These are phyloP conservation scores for Brevimyrus niger DNA, from an alignment of 2,113 vertebrate genomes.

Conservation along the genomic window DNA sequence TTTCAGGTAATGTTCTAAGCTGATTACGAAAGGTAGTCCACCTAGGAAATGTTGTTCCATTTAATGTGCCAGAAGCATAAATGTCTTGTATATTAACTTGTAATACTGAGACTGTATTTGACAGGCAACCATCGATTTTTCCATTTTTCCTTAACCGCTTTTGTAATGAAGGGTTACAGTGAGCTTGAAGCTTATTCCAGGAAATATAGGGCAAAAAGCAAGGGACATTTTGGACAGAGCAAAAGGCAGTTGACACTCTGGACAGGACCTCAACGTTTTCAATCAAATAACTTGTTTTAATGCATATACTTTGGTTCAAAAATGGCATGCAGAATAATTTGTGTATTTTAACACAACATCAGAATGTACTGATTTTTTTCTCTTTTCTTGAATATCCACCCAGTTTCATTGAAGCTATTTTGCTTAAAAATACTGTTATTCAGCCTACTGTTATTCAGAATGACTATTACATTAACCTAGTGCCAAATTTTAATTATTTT, in stretches of 20 bases:
- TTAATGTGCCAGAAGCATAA: neutral
- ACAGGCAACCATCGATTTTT: neutral
- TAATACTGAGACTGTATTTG: neutral
- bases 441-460: no score
- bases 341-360: neutral
- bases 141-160: neutral
- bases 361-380: neutral
- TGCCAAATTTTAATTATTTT: neutral
- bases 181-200: neutral
- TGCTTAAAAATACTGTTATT: neutral
- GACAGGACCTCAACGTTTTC: neutral
- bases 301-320: neutral
- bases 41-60: neutral
- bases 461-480: neutral
- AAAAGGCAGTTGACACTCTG: neutral
- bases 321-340: neutral
- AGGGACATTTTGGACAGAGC: no score
- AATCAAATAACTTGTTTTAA: neutral
- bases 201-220: neutral
- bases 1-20: neutral
- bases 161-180: neutral
- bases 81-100: neutral
- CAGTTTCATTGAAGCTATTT: neutral
- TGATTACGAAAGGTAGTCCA: neutral
- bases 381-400: neutral